Base-by-base conservation (phyloP, 2,797 vertebrate species). In the Philypnodon macrostomus region DNA sequence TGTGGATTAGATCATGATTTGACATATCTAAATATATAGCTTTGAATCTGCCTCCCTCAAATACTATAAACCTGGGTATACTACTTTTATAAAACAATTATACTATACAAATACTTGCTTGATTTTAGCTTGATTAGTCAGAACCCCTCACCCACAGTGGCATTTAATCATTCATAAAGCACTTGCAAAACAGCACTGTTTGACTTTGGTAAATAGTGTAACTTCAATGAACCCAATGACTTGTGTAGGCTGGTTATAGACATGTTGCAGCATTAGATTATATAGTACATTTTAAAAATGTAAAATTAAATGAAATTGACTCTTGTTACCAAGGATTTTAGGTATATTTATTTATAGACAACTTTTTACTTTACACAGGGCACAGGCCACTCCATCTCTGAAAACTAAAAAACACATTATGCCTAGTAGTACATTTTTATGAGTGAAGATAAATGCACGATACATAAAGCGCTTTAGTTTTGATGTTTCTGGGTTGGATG, bases 131-230 rank as follows among this genome's bases (percentile, higher is more conserved):
- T 19, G 16, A 58, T 14, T 29, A 46, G 9, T 13, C 21, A 4
- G 7, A 35, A 6, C 16, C n/a, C n/a, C 7, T 3, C 6, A 10
- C 6, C 49, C 4, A 1, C 8, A 27, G 49, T 33, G 8, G 1
- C 4, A 37, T 35, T 35, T 7, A 30, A 33, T 47, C 26, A 51
- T 29, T 57, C 7, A 39, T 13, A 1, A 36, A 4, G 8, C 0
- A 15, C 41, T 47, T 67, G 52, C 44, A 58, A 77, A 72, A 77
- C 12, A 19, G 30, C 24, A 7, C 5, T 24, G 37, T 77, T 74
- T 75, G 49, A 44, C 7, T 2, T 15, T 21, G 32, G 15, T 64
- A 32, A 57, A 60, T 34, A 68, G 58, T 53, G 6, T 15, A 36
- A 51, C 34, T 23, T 12, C 11, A 46, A 8, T 67, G 44, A 70